Base-by-base conservation (phyloP, 2,888 invertebrate species). In the Timema cristinae region DNA sequence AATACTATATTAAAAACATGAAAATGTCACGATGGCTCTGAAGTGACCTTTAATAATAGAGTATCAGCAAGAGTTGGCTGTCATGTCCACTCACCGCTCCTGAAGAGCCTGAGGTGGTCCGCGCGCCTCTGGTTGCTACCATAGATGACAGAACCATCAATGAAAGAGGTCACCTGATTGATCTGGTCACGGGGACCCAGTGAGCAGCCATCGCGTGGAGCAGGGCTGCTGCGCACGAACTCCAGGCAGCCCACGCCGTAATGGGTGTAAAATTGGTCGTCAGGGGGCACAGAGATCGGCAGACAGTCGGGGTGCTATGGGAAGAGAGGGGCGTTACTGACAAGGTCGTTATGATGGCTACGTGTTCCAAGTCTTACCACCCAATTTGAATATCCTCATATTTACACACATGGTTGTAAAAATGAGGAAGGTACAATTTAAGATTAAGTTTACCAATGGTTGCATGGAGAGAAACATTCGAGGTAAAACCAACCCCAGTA, bases 181-280 rank as follows among this genome's bases (percentile, higher is more conserved):
- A 94, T 88, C 81, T 94, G 94, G 78, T 94, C 94, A 2, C 94
- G 85, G 85, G 92, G 91, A 10, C 94, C 94, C 13, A 94, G 84
- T 8, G 90, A 87, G 79, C 94, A 95, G 80, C 92, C 90, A 66
- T 91, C 88, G 5, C 90, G 84, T 2, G 94, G 92, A 0, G 93
- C 91, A 0, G 94, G 91, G 0, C 92, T 91, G 10, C 93, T 93
- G 0, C 95, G 85, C 32, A 93, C 85, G 80, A 95, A 95, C 83
- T 94, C 94, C 79, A 95, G 82, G 78, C 95, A 95, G 1, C 87
- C 85, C 2, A 93, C 87, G 0, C 90, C 90, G 48, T 90, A 85
- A 0, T 87, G 87, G 0, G 89, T 87, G 78, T 91, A 87, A 83
- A 93, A 92, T 11, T 88, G 87, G 81, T 95, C 95, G 48, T 88